Evolutionary conservation across 1,140 invertebrate genomes (phyloP), one percentile per base, ranked within the genome.

Genomic region (Drosophila tristis): DNA sequence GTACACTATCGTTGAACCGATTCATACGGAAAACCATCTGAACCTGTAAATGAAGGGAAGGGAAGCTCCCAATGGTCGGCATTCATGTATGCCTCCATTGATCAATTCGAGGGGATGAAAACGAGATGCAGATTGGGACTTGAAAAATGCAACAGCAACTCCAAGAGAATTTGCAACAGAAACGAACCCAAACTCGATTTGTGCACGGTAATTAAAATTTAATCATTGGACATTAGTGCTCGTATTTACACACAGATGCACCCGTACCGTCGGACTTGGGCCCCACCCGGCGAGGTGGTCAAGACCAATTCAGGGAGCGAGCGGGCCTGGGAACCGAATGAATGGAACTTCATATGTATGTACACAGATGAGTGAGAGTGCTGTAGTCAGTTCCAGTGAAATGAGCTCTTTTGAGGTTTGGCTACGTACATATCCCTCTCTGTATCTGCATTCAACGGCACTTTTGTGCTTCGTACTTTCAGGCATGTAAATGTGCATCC

Each of bases 171-270:
- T 39, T 66, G 60, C 73, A 61, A 65, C 54, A 59, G 66, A 55
- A 70, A 45, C 55, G 56, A 68, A 64, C 74, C 67, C 78, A 68
- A 86, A 87, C 79, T 86, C 78, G 78, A 87, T 86, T 87, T 87
- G 78, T 78, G 84, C 78, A 87, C 72, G 82, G 82, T 86, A 86
- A 86, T 86, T 86, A 86, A 86, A 86, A 86, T 86, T 86, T 86
- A 86, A 86, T 86, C 82, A 86, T 86, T 86, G 82, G 78, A 87
- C 82, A 86, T 86, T 86, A 86, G 82, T 87, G 75, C 72, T 75
- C 78, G 59, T 63, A 67, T 62, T 60, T 64, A 62, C 48, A 63
- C 49, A 55, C 29, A 45, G 35, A 49, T 25, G 53, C 11, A 42
- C 43, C 8, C 50, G 45, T 7, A 23, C 16, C 25, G 49, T 23